A percentile compares a stretch with the other conserved stretches of the same genome.
Evolutionary conservation across 2,797 vertebrate genomes (phyloP).

Genomic region (Manis javanica): DNA sequence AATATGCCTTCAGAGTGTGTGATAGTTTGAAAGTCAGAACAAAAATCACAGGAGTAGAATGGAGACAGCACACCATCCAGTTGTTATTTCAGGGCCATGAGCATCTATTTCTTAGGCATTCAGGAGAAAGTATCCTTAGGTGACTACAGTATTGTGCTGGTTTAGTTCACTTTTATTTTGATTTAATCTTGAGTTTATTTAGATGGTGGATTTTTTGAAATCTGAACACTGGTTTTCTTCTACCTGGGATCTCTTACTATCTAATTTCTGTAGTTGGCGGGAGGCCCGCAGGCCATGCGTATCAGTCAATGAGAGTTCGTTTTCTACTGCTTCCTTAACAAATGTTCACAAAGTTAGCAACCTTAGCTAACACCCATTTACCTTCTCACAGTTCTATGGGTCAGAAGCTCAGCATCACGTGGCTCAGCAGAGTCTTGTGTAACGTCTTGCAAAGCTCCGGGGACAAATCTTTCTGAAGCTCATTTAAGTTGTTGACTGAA

Average conservation of each 20-base stretch:
- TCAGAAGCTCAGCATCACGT: neutral
- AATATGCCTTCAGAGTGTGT: neutral
- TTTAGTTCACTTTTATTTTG: no score
- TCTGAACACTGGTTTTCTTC: neutral
- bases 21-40: neutral
- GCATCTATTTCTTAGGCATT: conserved; percentile 25
- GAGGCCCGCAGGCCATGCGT: neutral
- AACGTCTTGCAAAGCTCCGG: neutral
- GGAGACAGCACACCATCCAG: neutral
- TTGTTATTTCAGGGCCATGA: neutral
- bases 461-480: neutral
- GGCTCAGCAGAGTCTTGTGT: neutral
- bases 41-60: neutral
- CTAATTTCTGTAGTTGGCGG: neutral
- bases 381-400: neutral
- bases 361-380: neutral
- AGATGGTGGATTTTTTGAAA: neutral
- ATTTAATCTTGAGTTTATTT: neutral
- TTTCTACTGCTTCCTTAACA: neutral
- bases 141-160: neutral
- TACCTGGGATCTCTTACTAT: neutral
- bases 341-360: neutral
- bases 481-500: neutral
- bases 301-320: neutral
- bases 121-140: neutral